Base-by-base conservation (phyloP, 1,140 invertebrate genomes). In the Magallana ariakensis region DNA sequence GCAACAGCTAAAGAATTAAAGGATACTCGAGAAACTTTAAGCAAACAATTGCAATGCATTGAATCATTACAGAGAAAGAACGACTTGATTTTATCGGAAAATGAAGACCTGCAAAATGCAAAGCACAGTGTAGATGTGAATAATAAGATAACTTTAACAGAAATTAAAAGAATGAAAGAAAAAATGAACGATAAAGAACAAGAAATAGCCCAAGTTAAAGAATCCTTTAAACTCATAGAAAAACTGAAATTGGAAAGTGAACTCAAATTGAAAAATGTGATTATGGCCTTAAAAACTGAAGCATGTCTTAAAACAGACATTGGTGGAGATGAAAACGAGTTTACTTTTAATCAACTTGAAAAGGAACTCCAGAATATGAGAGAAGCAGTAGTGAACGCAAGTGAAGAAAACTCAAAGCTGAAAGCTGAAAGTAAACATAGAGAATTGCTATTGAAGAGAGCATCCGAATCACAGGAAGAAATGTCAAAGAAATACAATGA, bases 161-260 rank as follows among this genome's bases (percentile, higher is more conserved):
- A 82, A n/a, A 58, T 55, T 53, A 75, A 83, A 19, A 75, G 86
- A 53, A 16, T 84, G 53, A 80, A 86, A 55, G 58, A 83, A 57
- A n/a, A 88, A 56, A 26, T 83, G 6, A 55, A 56, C 75, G 55
- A 57, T 19, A 33, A 19, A 54, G 13, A 82, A 54, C n/a, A 19
- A 82, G 46, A 82, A 82, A n/a, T 82, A 11, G 1, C 53, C 1
- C 53, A 16, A 54, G 33, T 55, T 54, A 53, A 53, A 54, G 7
- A 19, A 55, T 13, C 46, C 16, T 0, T 54, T 15, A n/a, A 55
- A 13, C 3, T 82, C 13, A 54, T 19, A 54, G 80, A 82, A n/a
- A 16, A 54, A 15, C 15, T n/a, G 19, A 13, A 54, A n/a, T n/a
- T 7, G 11, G 80, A 22, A n/a, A 19, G 19, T 55, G 80, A 82